phyloP scores from a whole-genome alignment of 2,797 vertebrate species.

The Sarcoramphus papa region DNA sequence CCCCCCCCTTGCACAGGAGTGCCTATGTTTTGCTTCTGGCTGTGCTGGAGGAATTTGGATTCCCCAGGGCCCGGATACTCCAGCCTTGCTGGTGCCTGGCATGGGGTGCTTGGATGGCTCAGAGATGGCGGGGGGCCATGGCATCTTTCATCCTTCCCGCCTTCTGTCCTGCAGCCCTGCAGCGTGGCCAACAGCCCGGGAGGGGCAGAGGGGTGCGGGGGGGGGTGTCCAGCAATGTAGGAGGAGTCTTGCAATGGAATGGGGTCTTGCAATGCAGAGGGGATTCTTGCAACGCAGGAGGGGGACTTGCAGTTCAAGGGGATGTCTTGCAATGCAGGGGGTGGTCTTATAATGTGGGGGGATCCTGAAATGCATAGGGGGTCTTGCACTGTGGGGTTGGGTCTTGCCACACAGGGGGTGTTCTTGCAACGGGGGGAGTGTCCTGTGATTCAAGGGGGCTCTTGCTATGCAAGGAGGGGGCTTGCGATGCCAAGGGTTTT shows the following conservation, averaged over 20 bases:
- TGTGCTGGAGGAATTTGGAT: not conserved
- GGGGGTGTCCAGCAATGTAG: not conserved
- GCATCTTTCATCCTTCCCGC: not conserved
- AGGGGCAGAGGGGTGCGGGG: not conserved
- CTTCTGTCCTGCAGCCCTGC: not conserved
- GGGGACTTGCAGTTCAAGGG: not conserved
- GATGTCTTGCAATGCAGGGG: not conserved
- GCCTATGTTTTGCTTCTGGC: not conserved
- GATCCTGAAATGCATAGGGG: not conserved
- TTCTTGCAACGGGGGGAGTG: not conserved
- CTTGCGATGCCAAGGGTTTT: not conserved
- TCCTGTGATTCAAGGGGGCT: not conserved
- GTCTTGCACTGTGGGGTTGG: not conserved
- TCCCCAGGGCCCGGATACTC: not conserved
- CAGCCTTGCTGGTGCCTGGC: not conserved
- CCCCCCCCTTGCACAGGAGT: not conserved
- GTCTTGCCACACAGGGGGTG: not conserved
- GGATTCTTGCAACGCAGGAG: not conserved
- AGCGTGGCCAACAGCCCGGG: fast-evolving
- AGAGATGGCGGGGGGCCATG: not conserved
- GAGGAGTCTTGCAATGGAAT: not conserved
- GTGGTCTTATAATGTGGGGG: not conserved
- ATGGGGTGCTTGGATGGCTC: not conserved
- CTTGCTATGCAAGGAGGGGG: not conserved
- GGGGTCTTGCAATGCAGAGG: not conserved